Evolutionary conservation across 2,888 invertebrate genomes (phyloP), one percentile per base, ranked within the genome.

Genomic region (Idaea straminata): DNA sequence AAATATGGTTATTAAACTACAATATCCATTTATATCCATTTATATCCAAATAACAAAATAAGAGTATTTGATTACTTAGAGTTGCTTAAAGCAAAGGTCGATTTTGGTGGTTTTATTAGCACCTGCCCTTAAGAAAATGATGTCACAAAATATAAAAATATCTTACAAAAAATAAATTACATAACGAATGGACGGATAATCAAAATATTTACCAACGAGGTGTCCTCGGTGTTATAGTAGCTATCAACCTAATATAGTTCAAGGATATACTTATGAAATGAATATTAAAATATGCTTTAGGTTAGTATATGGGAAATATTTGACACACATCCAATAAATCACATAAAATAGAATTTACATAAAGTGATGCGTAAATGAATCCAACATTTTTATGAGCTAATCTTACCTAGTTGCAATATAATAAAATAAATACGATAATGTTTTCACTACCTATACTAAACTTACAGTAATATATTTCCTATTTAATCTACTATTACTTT

Each of bases 321-420:
- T 36, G 36, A 7, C 36, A 36, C 36, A 36, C 36, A 58, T 58
- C 3, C 15, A 58, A 58, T 58, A 58, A 58, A 58, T 58, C 58
- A 58, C 58, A 15, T 58, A 58, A 15, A 58, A 58, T 58, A 58
- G 15, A 58, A 58, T 58, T 58, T n/a, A 58, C 58, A 58, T 58
- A 58, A 58, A 58, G 36, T 63, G 47, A 47, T 47, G 10, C 47
- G 47, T 47, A 47, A 13, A 47, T 13, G 47, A 47, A 13, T 10
- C 47, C 47, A 13, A 47, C 47, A 4, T 7, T 47, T 13, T 7
- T 47, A 7, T 47, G 47, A 4, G 47, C 25, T 25, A 25, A 25
- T 25, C 25, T 25, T 25, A 25, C 25, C 25, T 25, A 25, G 25
- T 25, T 25, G 25, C 25, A 3, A 25, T 25, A 3, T 25, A 25